Conservation (phyloP, 2,797 vertebrate genomes). For the Dicrostonyx torquatus region DNA sequence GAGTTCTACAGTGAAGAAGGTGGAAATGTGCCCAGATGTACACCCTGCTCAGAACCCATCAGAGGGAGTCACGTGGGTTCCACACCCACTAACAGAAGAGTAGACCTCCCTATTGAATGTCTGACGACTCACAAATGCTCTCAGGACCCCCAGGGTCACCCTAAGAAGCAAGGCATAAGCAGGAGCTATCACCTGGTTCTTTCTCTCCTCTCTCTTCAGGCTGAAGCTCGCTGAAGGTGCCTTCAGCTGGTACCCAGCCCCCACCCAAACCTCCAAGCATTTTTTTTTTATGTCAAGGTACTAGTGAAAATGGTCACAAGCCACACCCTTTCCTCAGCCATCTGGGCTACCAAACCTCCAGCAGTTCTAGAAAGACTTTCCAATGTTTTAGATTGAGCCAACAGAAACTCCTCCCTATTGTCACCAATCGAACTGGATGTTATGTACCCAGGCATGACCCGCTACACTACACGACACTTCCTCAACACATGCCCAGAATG, state of each 20-base stretch:
- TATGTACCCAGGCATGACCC: not conserved
- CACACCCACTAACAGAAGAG: not conserved
- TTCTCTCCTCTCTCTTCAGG: not conserved
- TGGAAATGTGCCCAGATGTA: not conserved
- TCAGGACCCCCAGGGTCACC: not conserved
- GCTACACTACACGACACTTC: not conserved
- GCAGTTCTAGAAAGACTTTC: not conserved
- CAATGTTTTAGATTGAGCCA: not conserved
- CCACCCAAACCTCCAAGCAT: not conserved
- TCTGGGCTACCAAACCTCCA: not conserved
- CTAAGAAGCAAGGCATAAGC: not conserved
- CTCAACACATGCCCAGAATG: not conserved
- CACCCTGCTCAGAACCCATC: not conserved
- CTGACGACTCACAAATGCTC: not conserved
- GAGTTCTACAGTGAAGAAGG: not conserved
- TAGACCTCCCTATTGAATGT: not conserved
- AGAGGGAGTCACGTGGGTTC: not conserved
- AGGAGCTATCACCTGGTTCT: not conserved
- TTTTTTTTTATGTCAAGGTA: not conserved
- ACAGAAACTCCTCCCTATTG: not conserved
- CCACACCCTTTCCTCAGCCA: not conserved
- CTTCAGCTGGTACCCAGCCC: not conserved
- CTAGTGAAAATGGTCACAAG: not conserved
- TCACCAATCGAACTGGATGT: not conserved
- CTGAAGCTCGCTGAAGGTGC: not conserved